Percentiles rank a stretch among this genome's conserved stretches.
These are phyloP conservation scores for Aricia artaxerxes DNA, from an alignment of 2,888 invertebrate genomes.

Conservation along the genomic window DNA sequence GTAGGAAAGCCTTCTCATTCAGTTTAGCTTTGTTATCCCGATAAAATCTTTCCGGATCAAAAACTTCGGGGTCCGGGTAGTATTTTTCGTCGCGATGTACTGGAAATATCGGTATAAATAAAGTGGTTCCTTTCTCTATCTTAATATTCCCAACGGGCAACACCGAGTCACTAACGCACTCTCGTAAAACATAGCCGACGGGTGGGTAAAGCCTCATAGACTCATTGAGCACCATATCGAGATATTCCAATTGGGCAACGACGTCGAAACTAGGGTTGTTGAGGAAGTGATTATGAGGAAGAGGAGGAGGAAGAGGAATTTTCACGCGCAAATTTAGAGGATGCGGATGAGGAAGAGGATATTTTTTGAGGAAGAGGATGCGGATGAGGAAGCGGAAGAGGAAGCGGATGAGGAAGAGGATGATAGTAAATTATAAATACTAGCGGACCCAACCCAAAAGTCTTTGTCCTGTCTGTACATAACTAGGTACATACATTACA, in stretches of 20 bases:
- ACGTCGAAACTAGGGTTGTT: background rate
- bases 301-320: too few relatives aligned
- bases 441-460: too few relatives aligned
- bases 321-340: too few relatives aligned
- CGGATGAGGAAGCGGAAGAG: too few relatives aligned
- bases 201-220: background rate
- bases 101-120: background rate
- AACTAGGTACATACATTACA: too few relatives aligned
- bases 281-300: too few relatives aligned
- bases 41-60: background rate
- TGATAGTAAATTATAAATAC: too few relatives aligned
- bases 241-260: background rate
- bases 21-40: background rate
- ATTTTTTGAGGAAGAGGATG: too few relatives aligned
- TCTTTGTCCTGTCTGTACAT: too few relatives aligned
- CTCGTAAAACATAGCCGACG: background rate
- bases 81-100: conserved; percentile 1
- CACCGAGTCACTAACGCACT: background rate
- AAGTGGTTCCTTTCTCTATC: background rate
- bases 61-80: background rate
- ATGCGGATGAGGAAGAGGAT: too few relatives aligned
- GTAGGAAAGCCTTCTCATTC: background rate
- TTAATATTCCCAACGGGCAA: conserved; percentile 8
- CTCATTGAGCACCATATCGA: background rate
- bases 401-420: too few relatives aligned